Percentiles rank a stretch among this genome's conserved stretches.
Conservation (phyloP, 2,113 vertebrate species). For the Brevimyrus niger region DNA sequence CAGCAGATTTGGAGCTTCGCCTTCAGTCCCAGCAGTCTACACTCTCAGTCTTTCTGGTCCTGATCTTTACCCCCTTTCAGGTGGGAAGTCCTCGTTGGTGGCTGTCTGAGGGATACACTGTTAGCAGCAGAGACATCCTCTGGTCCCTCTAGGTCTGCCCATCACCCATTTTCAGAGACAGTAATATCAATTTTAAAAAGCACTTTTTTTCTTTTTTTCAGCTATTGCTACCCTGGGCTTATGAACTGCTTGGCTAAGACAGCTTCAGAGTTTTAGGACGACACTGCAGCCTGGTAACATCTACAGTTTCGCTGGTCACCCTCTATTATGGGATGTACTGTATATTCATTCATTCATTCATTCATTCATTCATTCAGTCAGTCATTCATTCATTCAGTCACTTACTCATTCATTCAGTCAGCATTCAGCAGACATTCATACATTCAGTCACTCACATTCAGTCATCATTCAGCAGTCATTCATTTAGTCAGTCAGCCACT, state of each 20-base stretch:
- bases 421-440: not conserved
- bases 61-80: not conserved
- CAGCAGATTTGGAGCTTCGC: not conserved
- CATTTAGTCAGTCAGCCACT: not conserved
- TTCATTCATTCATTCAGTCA: not conserved
- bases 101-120: not conserved
- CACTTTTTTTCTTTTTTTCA: not conserved
- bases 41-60: not conserved
- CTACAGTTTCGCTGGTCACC: not conserved
- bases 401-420: not conserved
- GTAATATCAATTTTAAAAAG: not conserved
- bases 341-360: not conserved
- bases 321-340: not conserved
- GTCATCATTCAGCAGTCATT: not conserved
- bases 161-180: not conserved
- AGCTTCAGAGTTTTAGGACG: not conserved
- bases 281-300: not conserved
- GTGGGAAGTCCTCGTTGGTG: not conserved
- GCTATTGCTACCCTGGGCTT: not conserved
- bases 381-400: not conserved
- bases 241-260: not conserved
- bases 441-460: not conserved
- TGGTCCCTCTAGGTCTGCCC: not conserved
- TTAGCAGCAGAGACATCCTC: not conserved
- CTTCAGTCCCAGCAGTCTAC: not conserved